phyloP scores from a whole-genome alignment of 2,888 invertebrate genomes.

The Ypsolopha scabrella region DNA sequence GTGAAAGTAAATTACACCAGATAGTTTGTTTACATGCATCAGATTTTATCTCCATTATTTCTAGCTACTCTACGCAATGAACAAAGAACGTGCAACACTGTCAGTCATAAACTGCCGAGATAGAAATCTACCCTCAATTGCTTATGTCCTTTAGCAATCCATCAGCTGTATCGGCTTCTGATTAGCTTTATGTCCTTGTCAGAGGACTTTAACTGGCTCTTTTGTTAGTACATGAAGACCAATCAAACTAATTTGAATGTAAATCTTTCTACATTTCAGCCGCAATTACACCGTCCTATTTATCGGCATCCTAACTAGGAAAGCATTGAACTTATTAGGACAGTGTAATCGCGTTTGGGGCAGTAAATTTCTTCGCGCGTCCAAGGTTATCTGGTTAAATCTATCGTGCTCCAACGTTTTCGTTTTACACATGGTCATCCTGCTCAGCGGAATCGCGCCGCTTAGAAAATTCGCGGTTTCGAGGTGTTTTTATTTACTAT shows the following conservation, averaged over 20 bases:
- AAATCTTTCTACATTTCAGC: not conserved
- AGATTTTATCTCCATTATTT: conserved; percentile 35
- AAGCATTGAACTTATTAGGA: too few species aligned
- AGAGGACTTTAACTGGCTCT: conserved; percentile 33
- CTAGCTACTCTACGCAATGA: conserved; percentile 29
- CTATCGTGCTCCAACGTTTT: too few species aligned
- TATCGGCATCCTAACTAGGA: too few species aligned
- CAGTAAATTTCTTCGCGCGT: too few species aligned
- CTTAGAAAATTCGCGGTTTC: too few species aligned
- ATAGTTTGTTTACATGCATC: conserved; percentile 9
- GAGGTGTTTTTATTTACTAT: too few species aligned
- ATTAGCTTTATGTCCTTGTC: conserved; percentile 40
- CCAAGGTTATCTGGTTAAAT: too few species aligned
- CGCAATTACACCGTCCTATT: too few species aligned
- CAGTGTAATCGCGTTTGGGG: too few species aligned
- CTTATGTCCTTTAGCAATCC: not conserved
- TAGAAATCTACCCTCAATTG: conserved; percentile 22
- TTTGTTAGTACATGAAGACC: conserved; percentile 20
- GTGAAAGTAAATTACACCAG: conserved; percentile 32
- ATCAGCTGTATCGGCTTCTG: conserved; percentile 28
- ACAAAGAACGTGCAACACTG: conserved; percentile 25
- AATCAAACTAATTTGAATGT: conserved; percentile 1
- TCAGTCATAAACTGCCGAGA: conserved; percentile 27
- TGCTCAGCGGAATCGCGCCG: too few species aligned
- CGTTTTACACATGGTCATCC: too few species aligned